phyloP scores from a whole-genome alignment of 1,140 invertebrate genomes.

The Solenopsis fugax region DNA sequence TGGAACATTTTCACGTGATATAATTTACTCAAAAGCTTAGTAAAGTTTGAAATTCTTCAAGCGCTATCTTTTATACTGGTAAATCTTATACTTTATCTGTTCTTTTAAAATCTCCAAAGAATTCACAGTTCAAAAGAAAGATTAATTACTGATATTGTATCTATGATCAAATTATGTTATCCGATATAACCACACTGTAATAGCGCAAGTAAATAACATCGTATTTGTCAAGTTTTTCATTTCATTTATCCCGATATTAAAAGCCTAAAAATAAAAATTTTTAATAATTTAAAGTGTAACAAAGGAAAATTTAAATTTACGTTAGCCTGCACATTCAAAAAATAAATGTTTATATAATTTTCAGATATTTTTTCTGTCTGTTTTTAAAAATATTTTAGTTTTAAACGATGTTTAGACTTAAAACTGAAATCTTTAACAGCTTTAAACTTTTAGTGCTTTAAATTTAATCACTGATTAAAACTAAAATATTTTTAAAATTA shows the following conservation, averaged over 20 bases:
- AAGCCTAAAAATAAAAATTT: background rate
- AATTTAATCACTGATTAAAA: too few species aligned
- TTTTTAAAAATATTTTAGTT: too few species aligned
- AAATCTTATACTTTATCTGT: background rate
- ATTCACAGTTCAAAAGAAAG: conserved; percentile 30
- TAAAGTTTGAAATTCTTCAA: background rate
- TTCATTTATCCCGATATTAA: background rate
- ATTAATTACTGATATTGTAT: conserved; percentile 57
- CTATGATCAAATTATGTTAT: conserved; percentile 16
- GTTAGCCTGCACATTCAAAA: background rate
- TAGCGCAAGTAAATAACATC: conserved; percentile 7
- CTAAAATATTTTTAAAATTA: too few species aligned
- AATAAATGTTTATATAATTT: too few species aligned
- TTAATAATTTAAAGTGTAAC: background rate
- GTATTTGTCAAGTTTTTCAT: background rate
- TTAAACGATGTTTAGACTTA: too few species aligned
- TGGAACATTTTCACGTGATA: background rate
- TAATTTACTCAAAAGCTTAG: background rate
- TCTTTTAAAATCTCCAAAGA: conserved; percentile 3
- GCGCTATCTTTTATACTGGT: background rate
- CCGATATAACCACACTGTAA: conserved; percentile 9
- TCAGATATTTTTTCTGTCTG: too few species aligned
- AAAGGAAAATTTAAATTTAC: background rate
- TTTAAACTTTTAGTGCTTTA: too few species aligned
- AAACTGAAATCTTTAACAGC: too few species aligned